A percentile compares a stretch with the other conserved stretches of the same genome.
Evolutionary conservation across 1,140 invertebrate genomes (phyloP).

Genomic region (Stegodyphus mimosarum): DNA sequence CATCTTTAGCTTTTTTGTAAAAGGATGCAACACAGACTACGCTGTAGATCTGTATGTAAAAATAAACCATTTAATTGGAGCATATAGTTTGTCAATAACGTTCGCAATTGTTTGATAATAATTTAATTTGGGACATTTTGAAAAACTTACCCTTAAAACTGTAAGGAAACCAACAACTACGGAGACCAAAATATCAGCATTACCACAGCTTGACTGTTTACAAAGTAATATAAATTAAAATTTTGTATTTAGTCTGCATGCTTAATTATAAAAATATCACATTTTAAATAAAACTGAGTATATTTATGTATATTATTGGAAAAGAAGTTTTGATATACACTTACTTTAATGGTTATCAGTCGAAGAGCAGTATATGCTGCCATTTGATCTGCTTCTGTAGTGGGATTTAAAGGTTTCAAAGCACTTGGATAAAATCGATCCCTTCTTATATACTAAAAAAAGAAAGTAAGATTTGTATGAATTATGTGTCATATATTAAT

Average conservation of each 20-base stretch:
- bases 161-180: slow-evolving; percentile 64
- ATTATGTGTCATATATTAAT: too few species aligned
- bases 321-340: background rate
- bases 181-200: slow-evolving; percentile 64
- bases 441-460: slow-evolving; percentile 61
- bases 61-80: too few species aligned
- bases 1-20: slow-evolving; percentile 62
- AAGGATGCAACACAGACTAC: slow-evolving; percentile 63
- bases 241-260: background rate
- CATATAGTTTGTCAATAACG: too few species aligned
- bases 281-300: background rate
- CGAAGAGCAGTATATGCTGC: slow-evolving; percentile 63
- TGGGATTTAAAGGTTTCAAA: slow-evolving; percentile 50
- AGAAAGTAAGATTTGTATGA: slow-evolving; percentile 46
- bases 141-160: slow-evolving; percentile 56
- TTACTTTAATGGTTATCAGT: slow-evolving; percentile 63
- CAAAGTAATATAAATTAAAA: background rate
- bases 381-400: slow-evolving; percentile 61
- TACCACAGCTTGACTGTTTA: slow-evolving; percentile 63
- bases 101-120: too few species aligned
- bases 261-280: background rate
- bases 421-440: slow-evolving; percentile 62
- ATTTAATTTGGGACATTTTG: too few species aligned
- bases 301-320: background rate
- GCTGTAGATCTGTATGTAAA: slow-evolving; percentile 54